These are phyloP conservation scores for Eupristina koningsbergeri DNA, from an alignment of 1,140 invertebrate species.

Conservation along the genomic window DNA sequence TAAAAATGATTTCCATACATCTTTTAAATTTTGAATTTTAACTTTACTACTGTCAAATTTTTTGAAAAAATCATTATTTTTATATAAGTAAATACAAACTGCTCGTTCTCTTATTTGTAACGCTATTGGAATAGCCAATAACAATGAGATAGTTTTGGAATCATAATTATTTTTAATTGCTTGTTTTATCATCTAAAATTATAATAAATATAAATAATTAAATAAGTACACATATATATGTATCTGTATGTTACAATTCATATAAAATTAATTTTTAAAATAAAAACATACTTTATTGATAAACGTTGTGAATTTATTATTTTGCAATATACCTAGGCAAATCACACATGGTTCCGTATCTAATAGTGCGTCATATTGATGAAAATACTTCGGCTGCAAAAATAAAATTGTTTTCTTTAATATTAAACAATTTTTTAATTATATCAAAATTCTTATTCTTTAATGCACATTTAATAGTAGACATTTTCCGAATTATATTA, in stretches of 20 bases:
- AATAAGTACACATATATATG: no score
- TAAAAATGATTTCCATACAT: conserved; percentile 78
- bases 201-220: conserved; percentile 36
- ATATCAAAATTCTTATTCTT: no score
- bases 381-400: conserved; percentile 60
- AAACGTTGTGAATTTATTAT: conserved; percentile 68
- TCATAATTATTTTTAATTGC: conserved; percentile 64
- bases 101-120: conserved; percentile 71
- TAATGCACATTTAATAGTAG: no score
- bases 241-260: no score
- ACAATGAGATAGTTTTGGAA: conserved; percentile 70
- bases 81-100: conserved; percentile 67
- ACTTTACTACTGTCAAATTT: conserved; percentile 51
- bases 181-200: conserved; percentile 40
- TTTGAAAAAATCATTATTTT: conserved; percentile 57
- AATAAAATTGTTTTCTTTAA: background rate
- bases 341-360: conserved; percentile 73
- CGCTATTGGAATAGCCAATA: conserved; percentile 72
- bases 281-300: conserved; percentile 68
- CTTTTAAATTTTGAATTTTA: conserved; percentile 75
- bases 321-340: conserved; percentile 79
- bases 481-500: no score
- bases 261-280: no score
- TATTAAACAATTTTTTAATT: no score
- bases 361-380: conserved; percentile 35